Evolutionary conservation across 2,888 invertebrate genomes (phyloP).

Genomic region (Osmoderma eremita): DNA sequence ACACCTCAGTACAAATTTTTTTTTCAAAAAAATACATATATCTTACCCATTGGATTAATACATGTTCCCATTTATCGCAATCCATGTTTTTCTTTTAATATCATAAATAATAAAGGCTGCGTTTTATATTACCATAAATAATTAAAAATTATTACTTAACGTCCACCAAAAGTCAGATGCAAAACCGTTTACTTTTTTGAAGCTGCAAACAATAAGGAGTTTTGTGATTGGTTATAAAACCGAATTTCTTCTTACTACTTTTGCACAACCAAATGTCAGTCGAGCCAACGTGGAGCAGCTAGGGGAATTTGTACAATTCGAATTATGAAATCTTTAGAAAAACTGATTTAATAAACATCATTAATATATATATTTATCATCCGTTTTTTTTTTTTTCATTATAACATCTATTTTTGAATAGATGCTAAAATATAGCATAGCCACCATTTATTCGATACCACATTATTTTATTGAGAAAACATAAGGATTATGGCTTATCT

Average conservation of each 20-base stretch:
- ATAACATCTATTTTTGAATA: no score
- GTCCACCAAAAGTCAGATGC: conserved; percentile 12
- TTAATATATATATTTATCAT: no score
- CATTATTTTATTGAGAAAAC: no score
- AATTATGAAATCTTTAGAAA: neutral
- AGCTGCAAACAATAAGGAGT: neutral
- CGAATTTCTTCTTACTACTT: neutral
- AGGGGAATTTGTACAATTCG: neutral
- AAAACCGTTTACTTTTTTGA: conserved; percentile 30
- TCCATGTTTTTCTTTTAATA: conserved; percentile 27
- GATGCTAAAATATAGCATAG: no score
- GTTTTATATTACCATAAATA: conserved; percentile 1
- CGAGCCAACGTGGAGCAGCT: neutral
- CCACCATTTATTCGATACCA: no score
- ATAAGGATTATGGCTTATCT: no score
- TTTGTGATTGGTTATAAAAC: conserved; percentile 16
- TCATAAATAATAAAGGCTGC: conserved; percentile 7
- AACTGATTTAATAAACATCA: no score
- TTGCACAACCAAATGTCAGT: neutral
- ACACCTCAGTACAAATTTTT: neutral
- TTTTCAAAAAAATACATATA: conserved; percentile 15
- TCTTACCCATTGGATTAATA: conserved; percentile 58
- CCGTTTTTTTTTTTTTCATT: no score
- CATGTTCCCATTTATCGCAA: conserved; percentile 51
- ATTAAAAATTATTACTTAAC: conserved; percentile 16